These are phyloP conservation scores for Mormyrops boulengeri DNA, from an alignment of 2,797 vertebrate genomes.

Conservation along the genomic window DNA sequence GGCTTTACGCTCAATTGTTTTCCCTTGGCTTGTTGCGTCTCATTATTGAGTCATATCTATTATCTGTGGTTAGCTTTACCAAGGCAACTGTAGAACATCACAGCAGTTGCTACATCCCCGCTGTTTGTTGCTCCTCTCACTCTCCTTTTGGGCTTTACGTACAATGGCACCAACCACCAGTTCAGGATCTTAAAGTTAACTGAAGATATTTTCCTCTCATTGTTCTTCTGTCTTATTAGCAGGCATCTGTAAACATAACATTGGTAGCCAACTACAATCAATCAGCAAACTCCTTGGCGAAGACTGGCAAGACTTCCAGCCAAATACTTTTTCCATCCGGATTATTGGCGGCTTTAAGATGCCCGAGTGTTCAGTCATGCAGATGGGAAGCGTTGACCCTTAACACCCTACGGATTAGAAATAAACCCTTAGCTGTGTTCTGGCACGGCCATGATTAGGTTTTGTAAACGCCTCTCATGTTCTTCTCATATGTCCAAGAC, in stretches of 20 bases:
- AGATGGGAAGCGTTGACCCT: not conserved
- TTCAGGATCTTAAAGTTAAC: not conserved
- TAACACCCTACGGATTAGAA: not conserved
- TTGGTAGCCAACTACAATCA: not conserved
- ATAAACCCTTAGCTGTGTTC: not conserved
- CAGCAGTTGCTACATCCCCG: not conserved
- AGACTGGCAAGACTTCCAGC: not conserved
- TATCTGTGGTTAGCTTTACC: not conserved
- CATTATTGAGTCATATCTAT: not conserved
- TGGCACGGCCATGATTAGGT: not conserved
- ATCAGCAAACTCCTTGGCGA: not conserved
- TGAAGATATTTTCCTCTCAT: not conserved
- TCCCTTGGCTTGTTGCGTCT: not conserved
- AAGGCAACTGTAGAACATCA: not conserved
- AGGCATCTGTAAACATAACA: not conserved
- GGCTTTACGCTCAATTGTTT: slow-evolving; percentile 3
- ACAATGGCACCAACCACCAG: not conserved
- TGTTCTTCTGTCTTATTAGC: not conserved
- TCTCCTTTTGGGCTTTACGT: not conserved
- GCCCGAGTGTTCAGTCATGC: not conserved
- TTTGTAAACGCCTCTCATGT: not conserved
- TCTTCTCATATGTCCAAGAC: not conserved
- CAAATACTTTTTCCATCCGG: not conserved
- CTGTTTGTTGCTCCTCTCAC: not conserved
- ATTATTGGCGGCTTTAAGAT: not conserved